phyloP scores from a whole-genome alignment of 2,888 invertebrate genomes.

The Heliconius hortense region DNA sequence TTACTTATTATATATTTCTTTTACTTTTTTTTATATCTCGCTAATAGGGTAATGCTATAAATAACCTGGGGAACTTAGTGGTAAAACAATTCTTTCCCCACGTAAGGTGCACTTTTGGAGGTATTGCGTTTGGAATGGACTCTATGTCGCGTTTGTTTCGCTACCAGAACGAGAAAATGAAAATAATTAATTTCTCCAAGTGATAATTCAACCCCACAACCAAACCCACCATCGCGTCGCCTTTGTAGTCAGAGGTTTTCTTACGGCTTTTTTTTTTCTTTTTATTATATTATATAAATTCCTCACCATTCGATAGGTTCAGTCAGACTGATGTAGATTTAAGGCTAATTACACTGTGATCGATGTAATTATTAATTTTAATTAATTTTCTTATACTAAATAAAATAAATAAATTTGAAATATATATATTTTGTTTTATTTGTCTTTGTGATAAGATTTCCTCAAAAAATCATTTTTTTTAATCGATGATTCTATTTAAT shows the following conservation, averaged over 20 bases:
- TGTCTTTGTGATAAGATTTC: background rate
- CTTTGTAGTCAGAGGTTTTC: background rate
- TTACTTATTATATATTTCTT: no score
- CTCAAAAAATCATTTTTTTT: no score
- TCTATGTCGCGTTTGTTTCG: no score
- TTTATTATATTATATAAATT: conserved; percentile 27
- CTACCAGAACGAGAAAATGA: no score
- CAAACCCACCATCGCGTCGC: background rate
- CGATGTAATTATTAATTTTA: conserved; percentile 15
- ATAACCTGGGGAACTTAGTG: no score
- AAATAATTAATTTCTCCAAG: background rate
- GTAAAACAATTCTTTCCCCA: no score
- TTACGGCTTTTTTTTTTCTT: background rate
- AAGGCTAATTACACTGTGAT: conserved; percentile 29
- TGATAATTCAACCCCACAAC: background rate
- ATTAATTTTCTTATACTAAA: background rate
- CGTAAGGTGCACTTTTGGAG: no score
- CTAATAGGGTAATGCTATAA: no score
- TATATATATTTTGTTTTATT: background rate
- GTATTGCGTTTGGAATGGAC: no score
- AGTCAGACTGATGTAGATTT: conserved; percentile 70
- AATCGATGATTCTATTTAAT: no score
- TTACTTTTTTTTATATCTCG: no score
- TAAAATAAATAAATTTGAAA: background rate
- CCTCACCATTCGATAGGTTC: conserved; percentile 76